Evolutionary conservation across 2,888 invertebrate species (phyloP).

Genomic region (Hesperia comma): DNA sequence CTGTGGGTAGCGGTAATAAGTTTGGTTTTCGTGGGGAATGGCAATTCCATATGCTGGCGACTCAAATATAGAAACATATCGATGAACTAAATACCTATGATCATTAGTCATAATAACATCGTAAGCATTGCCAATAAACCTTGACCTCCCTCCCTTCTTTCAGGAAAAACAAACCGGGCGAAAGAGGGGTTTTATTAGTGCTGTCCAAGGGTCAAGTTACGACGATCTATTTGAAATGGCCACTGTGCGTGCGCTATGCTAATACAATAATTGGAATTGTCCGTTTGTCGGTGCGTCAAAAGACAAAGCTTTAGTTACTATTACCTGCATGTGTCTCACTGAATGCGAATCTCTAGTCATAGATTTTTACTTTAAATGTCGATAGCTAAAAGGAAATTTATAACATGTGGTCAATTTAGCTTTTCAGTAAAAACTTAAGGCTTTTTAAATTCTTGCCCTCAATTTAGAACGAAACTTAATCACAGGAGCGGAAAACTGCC

Average conservation of each 20-base stretch:
- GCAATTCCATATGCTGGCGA: too few relatives aligned
- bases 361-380: background rate
- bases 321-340: background rate
- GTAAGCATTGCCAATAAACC: background rate
- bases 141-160: conserved; percentile 14
- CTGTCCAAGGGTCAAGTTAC: conserved; percentile 10
- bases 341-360: background rate
- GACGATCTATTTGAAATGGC: conserved; percentile 42
- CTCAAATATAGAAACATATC: too few relatives aligned
- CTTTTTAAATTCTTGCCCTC: too few relatives aligned
- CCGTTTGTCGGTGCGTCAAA: conserved; percentile 44
- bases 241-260: conserved; percentile 45
- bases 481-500: too few relatives aligned
- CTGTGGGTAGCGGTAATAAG: too few relatives aligned
- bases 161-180: background rate
- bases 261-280: conserved; percentile 50
- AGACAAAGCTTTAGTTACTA: conserved; percentile 25
- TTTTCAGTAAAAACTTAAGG: too few relatives aligned
- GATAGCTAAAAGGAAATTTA: too few relatives aligned
- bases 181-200: background rate
- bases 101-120: background rate
- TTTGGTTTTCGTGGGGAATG: too few relatives aligned
- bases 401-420: too few relatives aligned
- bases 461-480: too few relatives aligned
- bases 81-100: background rate